A percentile compares a stretch with the other conserved stretches of the same genome.
phyloP scores from a whole-genome alignment of 2,797 vertebrate genomes.

The Urophycis tenuis region DNA sequence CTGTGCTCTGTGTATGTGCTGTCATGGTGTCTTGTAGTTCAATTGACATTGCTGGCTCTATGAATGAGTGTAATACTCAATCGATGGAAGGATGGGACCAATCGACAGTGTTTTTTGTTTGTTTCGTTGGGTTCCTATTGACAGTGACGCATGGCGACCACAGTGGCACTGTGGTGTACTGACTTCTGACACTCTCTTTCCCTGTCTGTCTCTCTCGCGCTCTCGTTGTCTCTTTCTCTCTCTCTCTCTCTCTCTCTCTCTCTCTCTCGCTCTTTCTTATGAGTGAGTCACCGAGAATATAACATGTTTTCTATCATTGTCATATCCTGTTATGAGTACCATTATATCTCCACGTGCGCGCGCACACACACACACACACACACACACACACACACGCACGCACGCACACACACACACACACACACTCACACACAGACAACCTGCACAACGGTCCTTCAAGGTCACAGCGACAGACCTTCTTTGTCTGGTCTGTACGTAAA shows the following conservation, averaged over 20 bases:
- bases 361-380: neutral
- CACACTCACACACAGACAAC: neutral
- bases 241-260: neutral
- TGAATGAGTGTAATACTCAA: neutral
- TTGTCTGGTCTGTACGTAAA: neutral
- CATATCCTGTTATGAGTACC: slow-evolving; percentile 46
- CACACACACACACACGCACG: neutral
- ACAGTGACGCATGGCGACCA: slow-evolving; percentile 36
- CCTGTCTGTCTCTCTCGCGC: neutral
- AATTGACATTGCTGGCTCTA: too few species aligned
- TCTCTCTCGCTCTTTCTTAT: neutral
- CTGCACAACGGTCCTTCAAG: too few species aligned
- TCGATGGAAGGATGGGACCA: neutral
- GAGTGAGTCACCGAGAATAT: slow-evolving; percentile 12
- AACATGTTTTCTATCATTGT: slow-evolving; percentile 44
- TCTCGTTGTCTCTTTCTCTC: neutral
- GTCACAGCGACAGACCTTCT: neutral
- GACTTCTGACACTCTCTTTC: slow-evolving; percentile 7
- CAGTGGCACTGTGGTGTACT: slow-evolving; percentile 34
- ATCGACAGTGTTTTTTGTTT: neutral
- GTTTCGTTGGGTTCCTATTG: neutral
- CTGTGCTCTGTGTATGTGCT: neutral
- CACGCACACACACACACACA: neutral
- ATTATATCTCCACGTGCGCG: neutral
- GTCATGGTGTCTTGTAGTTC: too few species aligned